phyloP scores from a whole-genome alignment of 2,113 vertebrate species.

The Daboia siamensis region DNA sequence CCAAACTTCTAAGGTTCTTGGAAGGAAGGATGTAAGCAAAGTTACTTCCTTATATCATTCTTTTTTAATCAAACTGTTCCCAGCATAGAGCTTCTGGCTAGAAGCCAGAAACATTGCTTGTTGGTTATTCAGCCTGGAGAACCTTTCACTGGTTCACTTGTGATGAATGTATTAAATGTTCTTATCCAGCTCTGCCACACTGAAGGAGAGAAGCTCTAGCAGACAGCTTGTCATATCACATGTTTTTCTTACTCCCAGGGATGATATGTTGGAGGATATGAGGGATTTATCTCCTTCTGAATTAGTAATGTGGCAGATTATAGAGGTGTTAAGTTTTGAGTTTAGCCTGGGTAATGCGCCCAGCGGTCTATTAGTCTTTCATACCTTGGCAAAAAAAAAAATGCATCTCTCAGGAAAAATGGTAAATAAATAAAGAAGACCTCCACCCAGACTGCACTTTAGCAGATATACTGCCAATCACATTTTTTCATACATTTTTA shows the following conservation, averaged over 20 bases:
- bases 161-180: not conserved
- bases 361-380: conserved; percentile 4
- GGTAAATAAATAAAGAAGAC: not conserved
- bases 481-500: conserved; percentile 4
- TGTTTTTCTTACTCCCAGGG: not conserved
- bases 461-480: not conserved
- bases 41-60: not conserved
- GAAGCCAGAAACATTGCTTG: conserved; percentile 25
- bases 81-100: not conserved
- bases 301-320: not conserved
- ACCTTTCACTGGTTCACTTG: conserved; percentile 15
- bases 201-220: not conserved
- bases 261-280: not conserved
- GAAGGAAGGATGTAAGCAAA: not conserved
- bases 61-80: not conserved
- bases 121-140: not conserved
- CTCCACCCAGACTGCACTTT: not conserved
- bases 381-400: not conserved
- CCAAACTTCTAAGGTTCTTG: conserved; percentile 38
- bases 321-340: not conserved
- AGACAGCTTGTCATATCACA: not conserved
- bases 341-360: not conserved
- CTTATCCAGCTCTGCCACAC: not conserved
- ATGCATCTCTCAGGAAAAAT: not conserved
- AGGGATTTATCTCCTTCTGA: conserved; percentile 2